Conservation (phyloP, 2,113 vertebrate genomes). For the Otocyon megalotis region DNA sequence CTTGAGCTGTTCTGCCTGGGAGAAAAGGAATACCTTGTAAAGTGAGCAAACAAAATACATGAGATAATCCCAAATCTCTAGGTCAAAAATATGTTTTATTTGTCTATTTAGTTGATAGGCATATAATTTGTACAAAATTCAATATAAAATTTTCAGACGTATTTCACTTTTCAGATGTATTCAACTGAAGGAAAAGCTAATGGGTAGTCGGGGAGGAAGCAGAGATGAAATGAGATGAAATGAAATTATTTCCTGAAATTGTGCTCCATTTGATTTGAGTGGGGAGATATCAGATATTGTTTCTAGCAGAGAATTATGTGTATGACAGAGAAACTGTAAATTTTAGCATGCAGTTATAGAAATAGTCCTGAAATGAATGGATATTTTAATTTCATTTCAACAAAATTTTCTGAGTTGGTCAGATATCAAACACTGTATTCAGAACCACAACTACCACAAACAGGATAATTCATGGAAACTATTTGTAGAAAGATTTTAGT, state of each 20-base stretch:
- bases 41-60: not conserved
- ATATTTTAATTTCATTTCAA: constrained; percentile 53
- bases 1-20: not conserved
- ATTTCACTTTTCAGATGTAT: not conserved
- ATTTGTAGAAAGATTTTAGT: not conserved
- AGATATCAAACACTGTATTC: not conserved
- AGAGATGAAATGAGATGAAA: not conserved
- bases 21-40: not conserved
- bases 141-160: not conserved
- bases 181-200: not conserved
- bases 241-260: constrained; percentile 3
- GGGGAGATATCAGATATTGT: not conserved
- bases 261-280: not conserved
- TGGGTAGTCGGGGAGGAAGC: not conserved
- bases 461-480: constrained; percentile 7
- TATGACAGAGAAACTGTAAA: not conserved
- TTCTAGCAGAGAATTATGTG: not conserved
- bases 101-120: not conserved
- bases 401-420: constrained; percentile 2
- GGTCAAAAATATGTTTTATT: not conserved
- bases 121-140: not conserved
- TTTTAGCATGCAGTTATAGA: not conserved
- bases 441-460: constrained; percentile 32
- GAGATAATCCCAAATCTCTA: not conserved
- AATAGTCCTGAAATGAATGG: not conserved